These are phyloP conservation scores for Drusus annulatus DNA, from an alignment of 1,140 invertebrate genomes.

Conservation along the genomic window DNA sequence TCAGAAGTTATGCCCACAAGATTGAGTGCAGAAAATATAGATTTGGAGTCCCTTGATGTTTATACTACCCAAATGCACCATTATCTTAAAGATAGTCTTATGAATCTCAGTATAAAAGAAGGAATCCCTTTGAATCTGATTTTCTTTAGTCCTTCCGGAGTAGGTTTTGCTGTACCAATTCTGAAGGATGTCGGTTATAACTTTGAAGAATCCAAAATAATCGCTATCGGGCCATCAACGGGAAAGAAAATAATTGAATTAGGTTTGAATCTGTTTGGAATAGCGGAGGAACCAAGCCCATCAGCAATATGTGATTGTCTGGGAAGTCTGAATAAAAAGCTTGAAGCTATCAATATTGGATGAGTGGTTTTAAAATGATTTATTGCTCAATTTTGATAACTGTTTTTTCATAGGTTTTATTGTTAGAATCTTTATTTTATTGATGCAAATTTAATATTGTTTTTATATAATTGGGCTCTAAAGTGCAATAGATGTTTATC, in stretches of 20 bases:
- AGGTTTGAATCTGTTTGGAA: conserved; percentile 61
- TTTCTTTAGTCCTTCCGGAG: conserved; percentile 71
- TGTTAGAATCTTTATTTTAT: no score
- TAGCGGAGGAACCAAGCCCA: conserved; percentile 64
- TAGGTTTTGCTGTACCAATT: conserved; percentile 60
- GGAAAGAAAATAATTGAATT: conserved; percentile 62
- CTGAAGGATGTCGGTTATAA: conserved; percentile 60
- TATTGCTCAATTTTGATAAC: neutral
- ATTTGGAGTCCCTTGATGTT: conserved; percentile 59
- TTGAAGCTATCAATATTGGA: neutral
- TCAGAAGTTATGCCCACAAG: conserved; percentile 63
- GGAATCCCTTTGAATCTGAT: conserved; percentile 63
- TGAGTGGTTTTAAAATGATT: neutral
- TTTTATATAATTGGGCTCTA: no score
- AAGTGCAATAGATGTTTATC: no score
- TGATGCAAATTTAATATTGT: no score
- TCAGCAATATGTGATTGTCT: conserved; percentile 28
- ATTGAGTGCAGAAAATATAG: conserved; percentile 61
- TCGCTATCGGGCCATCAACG: conserved; percentile 69
- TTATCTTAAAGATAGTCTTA: conserved; percentile 61
- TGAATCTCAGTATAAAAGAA: conserved; percentile 54
- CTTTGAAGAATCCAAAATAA: conserved; percentile 62
- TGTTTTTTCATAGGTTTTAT: no score
- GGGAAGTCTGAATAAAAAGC: neutral
- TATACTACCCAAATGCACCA: conserved; percentile 44